phyloP scores from a whole-genome alignment of 92 coral and sea anemone species.

The Montipora capitata region DNA sequence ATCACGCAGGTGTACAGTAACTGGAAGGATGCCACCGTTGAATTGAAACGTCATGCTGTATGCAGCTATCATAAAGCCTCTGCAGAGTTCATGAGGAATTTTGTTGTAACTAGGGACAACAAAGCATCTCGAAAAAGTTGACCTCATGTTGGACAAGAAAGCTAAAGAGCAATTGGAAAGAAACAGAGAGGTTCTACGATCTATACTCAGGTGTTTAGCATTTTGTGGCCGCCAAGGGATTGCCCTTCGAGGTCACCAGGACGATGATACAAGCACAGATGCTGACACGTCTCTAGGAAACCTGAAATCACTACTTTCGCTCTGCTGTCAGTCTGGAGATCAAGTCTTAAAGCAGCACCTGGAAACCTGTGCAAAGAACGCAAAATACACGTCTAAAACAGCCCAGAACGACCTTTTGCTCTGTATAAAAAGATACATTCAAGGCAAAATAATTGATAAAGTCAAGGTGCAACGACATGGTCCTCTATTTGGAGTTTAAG shows the following conservation, averaged over 20 bases:
- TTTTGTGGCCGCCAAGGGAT: conserved; percentile 70
- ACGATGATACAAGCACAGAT: conserved; percentile 54
- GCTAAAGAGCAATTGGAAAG: conserved; percentile 1
- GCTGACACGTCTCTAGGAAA: conserved; percentile 46
- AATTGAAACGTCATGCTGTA: conserved; percentile 41
- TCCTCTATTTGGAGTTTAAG: conserved; percentile 56
- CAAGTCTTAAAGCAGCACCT: conserved; percentile 70
- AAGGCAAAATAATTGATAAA: conserved; percentile 63
- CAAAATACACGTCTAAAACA: conserved; percentile 72
- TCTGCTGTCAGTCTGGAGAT: conserved; percentile 70
- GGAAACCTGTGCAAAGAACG: conserved; percentile 61
- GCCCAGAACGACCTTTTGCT: conserved; percentile 73
- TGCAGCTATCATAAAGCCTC: conserved; percentile 71
- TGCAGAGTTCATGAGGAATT: conserved; percentile 27
- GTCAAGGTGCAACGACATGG: conserved; percentile 71
- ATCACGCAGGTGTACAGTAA: conserved; percentile 49
- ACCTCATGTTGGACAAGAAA: conserved; percentile 58
- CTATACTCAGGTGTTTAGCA: conserved; percentile 57
- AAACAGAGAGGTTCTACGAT: conserved; percentile 60
- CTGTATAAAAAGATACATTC: conserved; percentile 75
- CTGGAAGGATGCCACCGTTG: conserved; percentile 67
- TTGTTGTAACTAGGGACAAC: conserved; percentile 9
- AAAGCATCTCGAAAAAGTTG: conserved; percentile 52
- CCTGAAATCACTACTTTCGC: conserved; percentile 61
- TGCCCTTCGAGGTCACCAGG: conserved; percentile 66